phyloP scores from a whole-genome alignment of 2,888 invertebrate species.

The Lepidochrysops patricia region DNA sequence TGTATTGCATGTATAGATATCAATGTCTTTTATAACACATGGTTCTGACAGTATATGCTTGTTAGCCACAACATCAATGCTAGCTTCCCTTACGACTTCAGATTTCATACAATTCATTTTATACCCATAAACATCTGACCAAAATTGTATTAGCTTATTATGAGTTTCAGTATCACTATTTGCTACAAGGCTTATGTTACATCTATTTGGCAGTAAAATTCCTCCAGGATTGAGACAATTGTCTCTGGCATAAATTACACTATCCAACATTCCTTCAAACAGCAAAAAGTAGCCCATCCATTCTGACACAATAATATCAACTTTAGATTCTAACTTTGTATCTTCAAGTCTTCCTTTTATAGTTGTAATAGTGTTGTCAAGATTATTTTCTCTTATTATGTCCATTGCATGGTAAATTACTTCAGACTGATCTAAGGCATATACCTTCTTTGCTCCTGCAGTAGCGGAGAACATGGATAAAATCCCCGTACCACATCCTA shows the following conservation, averaged over 20 bases:
- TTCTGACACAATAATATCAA: slow-evolving; percentile 95
- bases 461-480: slow-evolving; percentile 98
- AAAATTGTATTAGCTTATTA: slow-evolving; percentile 84
- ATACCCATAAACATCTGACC: slow-evolving; percentile 95
- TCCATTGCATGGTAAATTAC: slow-evolving; percentile 97
- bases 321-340: slow-evolving; percentile 83
- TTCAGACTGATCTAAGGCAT: slow-evolving; percentile 96
- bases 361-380: slow-evolving; percentile 81
- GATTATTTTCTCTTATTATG: slow-evolving; percentile 89
- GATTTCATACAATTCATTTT: slow-evolving; percentile 94
- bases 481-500: slow-evolving; percentile 98
- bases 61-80: slow-evolving; percentile 63
- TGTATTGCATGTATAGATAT: slow-evolving; percentile 82
- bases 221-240: slow-evolving; percentile 85
- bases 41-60: slow-evolving; percentile 80
- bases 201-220: slow-evolving; percentile 86
- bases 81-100: slow-evolving; percentile 85
- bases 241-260: slow-evolving; percentile 91
- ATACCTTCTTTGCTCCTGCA: slow-evolving; percentile 92
- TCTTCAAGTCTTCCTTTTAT: slow-evolving; percentile 92
- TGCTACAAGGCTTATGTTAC: slow-evolving; percentile 87
- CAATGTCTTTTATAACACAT: slow-evolving; percentile 79
- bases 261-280: slow-evolving; percentile 97
- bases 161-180: slow-evolving; percentile 85
- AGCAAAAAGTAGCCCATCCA: slow-evolving; percentile 99